Base-by-base conservation (phyloP, 2,888 invertebrate genomes). In the Diarsia rubi region DNA sequence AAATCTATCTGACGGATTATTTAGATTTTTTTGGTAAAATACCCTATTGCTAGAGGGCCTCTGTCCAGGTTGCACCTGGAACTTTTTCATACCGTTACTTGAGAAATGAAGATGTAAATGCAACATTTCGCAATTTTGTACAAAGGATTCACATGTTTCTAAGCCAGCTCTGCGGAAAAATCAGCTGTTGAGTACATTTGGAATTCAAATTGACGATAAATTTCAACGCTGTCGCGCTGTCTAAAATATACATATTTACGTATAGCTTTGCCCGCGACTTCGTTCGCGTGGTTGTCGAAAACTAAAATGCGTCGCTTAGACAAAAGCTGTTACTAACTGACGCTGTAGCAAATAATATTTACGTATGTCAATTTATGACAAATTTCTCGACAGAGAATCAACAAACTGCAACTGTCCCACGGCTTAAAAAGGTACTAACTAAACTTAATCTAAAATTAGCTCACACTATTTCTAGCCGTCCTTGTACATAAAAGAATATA, bases 401-500 rank as follows among this genome's bases (percentile, higher is more conserved):
- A 42, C 21, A 52, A 49, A 24, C 37, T 47, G 14, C 9, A 37
- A 37, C 8, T 47, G 8, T 19, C 1, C 9, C 2, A 14, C 5
- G 31, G 4, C 44, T 62, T n/a, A 44, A 62, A 8, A 73, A 49
- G 1, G 12, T 16, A 19, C 11, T 16, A 0, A 27, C 24, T 31
- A 44, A 60, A 69, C 21, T 67, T n/a, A 73, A 66, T 69, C 42
- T 21, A 16, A 60, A 44, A 64, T 42, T 49, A 62, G 57, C 60
- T 71, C 60, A 47, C 24, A 31, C 11, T 19, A 42, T 52, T 62
- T 63, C 14, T 11, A 54, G 44, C 21, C 44, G 45, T 57, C 27
- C 49, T 44, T 62, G 54, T 9, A 69, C 5, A 73, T 75, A 64
- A 64, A 82, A 73, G 27, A 84, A 21, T 64, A 60, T 49, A 57